Base-by-base conservation (phyloP, 2,113 vertebrate genomes). In the Pantherophis guttatus region DNA sequence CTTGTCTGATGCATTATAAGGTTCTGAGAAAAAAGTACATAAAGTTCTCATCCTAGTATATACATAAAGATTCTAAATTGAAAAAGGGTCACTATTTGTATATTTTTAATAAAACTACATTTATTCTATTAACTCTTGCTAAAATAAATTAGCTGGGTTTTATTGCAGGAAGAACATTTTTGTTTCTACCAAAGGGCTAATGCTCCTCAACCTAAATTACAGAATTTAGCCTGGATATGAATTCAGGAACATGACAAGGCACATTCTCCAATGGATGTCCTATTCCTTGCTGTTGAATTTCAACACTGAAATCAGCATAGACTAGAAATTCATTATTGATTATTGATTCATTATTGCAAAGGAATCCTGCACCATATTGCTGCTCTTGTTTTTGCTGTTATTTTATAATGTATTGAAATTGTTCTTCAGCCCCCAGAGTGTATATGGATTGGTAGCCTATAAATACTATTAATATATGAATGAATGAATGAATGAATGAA, bases 251-350 rank as follows among this genome's bases (percentile, higher is more conserved):
- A 29, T 53, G 86, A 92, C 52, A 54, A 70, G 59, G 52, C 39
- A n/a, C 33, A 75, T 89, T 81, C 23, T 57, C 33, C 91, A 88
- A 55, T 88, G n/a, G 11, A 70, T 88, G 33, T 70, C 59, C 91
- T 50, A 88, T 89, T 65, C 53, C 87, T 70, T 89, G 39, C 92
- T 81, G 62, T 85, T 92, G 21, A 81, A 89, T 50, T 92, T 44
- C 24, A 81, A 39, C 24, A 81, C 13, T 81, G 24, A 65, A 89
- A 81, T 58, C 33, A 70, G 53, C 33, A 50, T 39, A 70, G 62
- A 92, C 19, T 57, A 89, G 52, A 92, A 57, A 81, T 39, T 44
- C 39, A 44, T 44, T 44, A 44, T 44, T 44, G 39, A 44, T 39
- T 81, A n/a, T n/a, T 39, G 70, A 81, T 39, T 81, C 70, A 39